These are phyloP conservation scores for Junonia oenone DNA, from an alignment of 2,888 invertebrate species.

Conservation along the genomic window DNA sequence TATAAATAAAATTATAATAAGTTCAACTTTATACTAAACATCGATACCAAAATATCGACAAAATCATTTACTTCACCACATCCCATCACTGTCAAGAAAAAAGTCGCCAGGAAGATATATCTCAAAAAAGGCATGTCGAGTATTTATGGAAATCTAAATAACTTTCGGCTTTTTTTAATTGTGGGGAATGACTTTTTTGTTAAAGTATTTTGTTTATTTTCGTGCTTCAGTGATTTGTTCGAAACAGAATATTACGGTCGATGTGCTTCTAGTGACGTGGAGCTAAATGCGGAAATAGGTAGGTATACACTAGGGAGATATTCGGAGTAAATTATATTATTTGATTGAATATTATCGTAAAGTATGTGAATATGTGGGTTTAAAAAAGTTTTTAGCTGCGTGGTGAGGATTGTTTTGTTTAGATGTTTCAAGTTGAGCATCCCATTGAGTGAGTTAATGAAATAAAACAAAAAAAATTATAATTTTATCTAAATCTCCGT, in stretches of 20 bases:
- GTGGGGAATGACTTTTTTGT: conserved; percentile 64
- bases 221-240: conserved; percentile 67
- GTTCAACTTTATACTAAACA: neutral
- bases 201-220: conserved; percentile 65
- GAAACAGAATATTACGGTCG: conserved; percentile 52
- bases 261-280: conserved; percentile 53
- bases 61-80: conserved; percentile 10
- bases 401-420: too few relatives aligned
- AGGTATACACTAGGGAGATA: conserved; percentile 41
- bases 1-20: too few relatives aligned
- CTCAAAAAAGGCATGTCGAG: conserved; percentile 59
- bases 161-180: conserved; percentile 67
- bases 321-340: conserved; percentile 29
- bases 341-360: conserved; percentile 12
- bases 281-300: conserved; percentile 33
- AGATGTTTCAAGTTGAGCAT: too few relatives aligned
- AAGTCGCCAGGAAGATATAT: conserved; percentile 70
- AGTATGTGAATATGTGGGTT: too few relatives aligned
- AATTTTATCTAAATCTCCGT: too few relatives aligned
- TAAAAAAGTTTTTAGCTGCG: too few relatives aligned
- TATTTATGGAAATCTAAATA: conserved; percentile 79
- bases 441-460: too few relatives aligned
- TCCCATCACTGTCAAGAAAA: conserved; percentile 40
- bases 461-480: too few relatives aligned
- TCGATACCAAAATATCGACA: conserved; percentile 8